Evolutionary conservation across 2,888 invertebrate species (phyloP).

Genomic region (Dinocampus coccinellae): DNA sequence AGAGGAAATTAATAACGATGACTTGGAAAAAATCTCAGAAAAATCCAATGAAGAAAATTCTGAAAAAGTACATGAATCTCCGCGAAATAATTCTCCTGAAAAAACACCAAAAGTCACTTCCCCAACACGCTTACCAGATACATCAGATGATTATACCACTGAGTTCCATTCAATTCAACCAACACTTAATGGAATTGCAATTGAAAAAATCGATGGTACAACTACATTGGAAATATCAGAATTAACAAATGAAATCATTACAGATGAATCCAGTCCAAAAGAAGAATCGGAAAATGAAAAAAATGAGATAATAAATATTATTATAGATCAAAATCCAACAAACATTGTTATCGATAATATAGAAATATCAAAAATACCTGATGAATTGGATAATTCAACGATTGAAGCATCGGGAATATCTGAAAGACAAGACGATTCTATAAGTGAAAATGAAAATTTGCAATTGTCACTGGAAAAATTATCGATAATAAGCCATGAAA

Average conservation of each 20-base stretch:
- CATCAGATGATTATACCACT: background rate
- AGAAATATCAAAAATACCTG: too few relatives aligned
- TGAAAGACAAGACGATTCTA: background rate
- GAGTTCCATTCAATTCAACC: background rate
- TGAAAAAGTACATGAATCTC: background rate
- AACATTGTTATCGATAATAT: background rate
- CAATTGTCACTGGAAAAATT: background rate
- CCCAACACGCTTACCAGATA: background rate
- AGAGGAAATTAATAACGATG: too few relatives aligned
- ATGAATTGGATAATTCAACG: too few relatives aligned
- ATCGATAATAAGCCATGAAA: background rate
- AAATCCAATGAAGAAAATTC: background rate
- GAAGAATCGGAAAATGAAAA: background rate
- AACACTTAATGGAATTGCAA: background rate
- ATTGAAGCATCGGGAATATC: background rate
- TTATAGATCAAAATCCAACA: slow-evolving; percentile 16
- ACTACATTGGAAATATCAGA: background rate
- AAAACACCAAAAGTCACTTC: background rate
- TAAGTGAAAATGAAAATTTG: background rate
- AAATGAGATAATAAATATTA: slow-evolving; percentile 10
- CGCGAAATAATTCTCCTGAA: background rate
- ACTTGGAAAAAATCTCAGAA: background rate
- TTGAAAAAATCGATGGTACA: background rate
- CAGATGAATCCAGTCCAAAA: background rate
- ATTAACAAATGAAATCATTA: background rate